Conservation (phyloP, 2,113 vertebrate genomes). For the Coregonus clupeaformis region DNA sequence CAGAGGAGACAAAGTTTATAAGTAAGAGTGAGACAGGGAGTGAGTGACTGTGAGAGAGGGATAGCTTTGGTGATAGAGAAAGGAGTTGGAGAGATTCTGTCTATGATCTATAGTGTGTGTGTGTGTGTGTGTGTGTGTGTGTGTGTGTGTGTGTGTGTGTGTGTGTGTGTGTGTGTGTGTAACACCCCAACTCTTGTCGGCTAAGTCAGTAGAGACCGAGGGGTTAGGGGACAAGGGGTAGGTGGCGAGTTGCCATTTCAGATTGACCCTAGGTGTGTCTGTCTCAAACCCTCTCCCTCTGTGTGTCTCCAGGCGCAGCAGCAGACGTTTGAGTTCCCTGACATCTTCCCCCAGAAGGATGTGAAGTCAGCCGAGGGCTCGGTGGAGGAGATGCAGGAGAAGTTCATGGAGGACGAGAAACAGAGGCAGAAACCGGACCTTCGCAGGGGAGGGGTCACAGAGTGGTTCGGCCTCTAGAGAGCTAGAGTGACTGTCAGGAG, state of each 20-base stretch:
- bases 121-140: too few relatives aligned
- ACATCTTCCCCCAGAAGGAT: slow-evolving; percentile 84
- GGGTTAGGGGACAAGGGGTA: too few relatives aligned
- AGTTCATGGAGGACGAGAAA: slow-evolving; percentile 77
- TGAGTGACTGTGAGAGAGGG: background rate
- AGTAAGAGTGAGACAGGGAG: background rate
- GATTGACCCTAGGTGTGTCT: too few relatives aligned
- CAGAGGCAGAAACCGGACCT: slow-evolving; percentile 79
- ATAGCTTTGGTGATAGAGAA: too few relatives aligned
- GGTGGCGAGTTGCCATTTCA: too few relatives aligned
- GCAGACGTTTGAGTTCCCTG: slow-evolving; percentile 91
- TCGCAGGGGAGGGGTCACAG: slow-evolving; percentile 82
- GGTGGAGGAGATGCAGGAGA: slow-evolving; percentile 70
- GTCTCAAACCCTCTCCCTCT: background rate
- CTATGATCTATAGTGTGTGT: too few relatives aligned
- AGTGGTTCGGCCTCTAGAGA: slow-evolving; percentile 89
- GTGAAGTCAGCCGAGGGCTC: slow-evolving; percentile 55
- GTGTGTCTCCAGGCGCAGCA: slow-evolving; percentile 73
- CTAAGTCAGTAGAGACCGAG: too few relatives aligned
- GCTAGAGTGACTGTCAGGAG: slow-evolving; percentile 27
- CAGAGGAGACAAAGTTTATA: slow-evolving; percentile 35
- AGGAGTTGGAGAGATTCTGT: too few relatives aligned
- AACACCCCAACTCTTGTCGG: too few relatives aligned
- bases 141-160: too few relatives aligned
- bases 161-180: too few relatives aligned